A percentile compares a stretch with the other conserved stretches of the same genome.
Conservation (phyloP, 2,888 invertebrate genomes). For the Drosophila helvetica region DNA sequence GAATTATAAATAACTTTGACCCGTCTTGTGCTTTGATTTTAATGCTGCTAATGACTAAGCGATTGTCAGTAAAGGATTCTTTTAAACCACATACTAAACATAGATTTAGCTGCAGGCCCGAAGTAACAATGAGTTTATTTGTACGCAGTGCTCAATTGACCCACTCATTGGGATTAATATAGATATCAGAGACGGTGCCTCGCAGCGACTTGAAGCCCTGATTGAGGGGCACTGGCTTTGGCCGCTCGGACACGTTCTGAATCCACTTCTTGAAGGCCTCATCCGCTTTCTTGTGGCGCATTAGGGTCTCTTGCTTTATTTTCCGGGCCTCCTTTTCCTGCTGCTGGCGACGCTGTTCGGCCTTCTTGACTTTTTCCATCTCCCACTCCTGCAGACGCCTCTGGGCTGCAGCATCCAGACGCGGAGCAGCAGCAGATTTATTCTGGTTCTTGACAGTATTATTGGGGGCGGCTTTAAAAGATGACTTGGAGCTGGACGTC, state of each 20-base stretch:
- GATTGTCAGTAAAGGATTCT: slow-evolving; percentile 4
- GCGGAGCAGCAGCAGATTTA: slow-evolving; percentile 5
- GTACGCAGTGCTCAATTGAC: slow-evolving; percentile 21
- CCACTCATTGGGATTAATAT: slow-evolving; percentile 82
- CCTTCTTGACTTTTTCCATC: slow-evolving; percentile 40
- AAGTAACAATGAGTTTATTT: not conserved
- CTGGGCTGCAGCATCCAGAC: slow-evolving; percentile 6
- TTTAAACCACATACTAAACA: too few species aligned
- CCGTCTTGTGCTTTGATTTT: slow-evolving; percentile 9
- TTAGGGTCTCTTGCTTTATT: slow-evolving; percentile 56
- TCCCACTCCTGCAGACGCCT: slow-evolving; percentile 51
- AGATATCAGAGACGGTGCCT: slow-evolving; percentile 81
- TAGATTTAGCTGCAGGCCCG: not conserved
- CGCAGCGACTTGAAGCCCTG: slow-evolving; percentile 81
- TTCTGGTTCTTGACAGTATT: not conserved
- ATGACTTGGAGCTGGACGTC: not conserved
- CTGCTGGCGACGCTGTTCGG: slow-evolving; percentile 34
- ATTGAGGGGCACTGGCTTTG: slow-evolving; percentile 83
- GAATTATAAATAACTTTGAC: slow-evolving; percentile 15
- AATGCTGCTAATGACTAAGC: slow-evolving; percentile 19
- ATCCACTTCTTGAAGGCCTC: slow-evolving; percentile 81
- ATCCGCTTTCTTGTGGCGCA: slow-evolving; percentile 65
- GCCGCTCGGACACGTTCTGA: slow-evolving; percentile 76
- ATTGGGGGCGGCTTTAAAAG: not conserved
- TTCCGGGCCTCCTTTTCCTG: slow-evolving; percentile 59